These are phyloP conservation scores for Prunella himalayana DNA, from an alignment of 2,113 vertebrate species.

Conservation along the genomic window DNA sequence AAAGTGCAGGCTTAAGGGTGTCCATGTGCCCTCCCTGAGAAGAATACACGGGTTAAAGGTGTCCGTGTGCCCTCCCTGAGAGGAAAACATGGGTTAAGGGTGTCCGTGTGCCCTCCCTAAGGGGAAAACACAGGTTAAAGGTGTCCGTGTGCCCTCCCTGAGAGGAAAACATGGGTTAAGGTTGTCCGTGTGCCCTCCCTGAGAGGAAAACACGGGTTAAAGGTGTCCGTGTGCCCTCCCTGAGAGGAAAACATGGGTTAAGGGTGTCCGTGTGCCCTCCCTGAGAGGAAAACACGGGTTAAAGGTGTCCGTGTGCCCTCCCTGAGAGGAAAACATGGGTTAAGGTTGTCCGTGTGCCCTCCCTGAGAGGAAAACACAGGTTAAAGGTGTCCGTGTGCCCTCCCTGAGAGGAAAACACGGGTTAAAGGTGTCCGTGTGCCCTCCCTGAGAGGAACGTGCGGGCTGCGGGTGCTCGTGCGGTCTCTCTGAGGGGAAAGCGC, in stretches of 20 bases:
- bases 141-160: background rate
- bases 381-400: fast-evolving
- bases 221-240: no score
- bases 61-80: background rate
- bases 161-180: fast-evolving
- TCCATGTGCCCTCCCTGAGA: background rate
- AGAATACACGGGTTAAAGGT: background rate
- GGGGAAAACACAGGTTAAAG: fast-evolving
- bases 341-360: background rate
- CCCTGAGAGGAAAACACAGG: fast-evolving
- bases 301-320: background rate
- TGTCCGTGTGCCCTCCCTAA: background rate
- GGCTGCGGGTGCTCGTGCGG: no score
- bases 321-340: fast-evolving
- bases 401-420: background rate
- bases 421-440: fast-evolving
- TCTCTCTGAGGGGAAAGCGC: background rate
- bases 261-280: no score
- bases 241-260: fast-evolving
- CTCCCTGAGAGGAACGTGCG: background rate
- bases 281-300: background rate
- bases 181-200: no score
- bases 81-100: fast-evolving
- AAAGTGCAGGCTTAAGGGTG: background rate
- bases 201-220: fast-evolving